Percentiles rank a stretch among this genome's conserved stretches.
phyloP scores from a whole-genome alignment of 2,113 vertebrate genomes.

The Sprattus sprattus region DNA sequence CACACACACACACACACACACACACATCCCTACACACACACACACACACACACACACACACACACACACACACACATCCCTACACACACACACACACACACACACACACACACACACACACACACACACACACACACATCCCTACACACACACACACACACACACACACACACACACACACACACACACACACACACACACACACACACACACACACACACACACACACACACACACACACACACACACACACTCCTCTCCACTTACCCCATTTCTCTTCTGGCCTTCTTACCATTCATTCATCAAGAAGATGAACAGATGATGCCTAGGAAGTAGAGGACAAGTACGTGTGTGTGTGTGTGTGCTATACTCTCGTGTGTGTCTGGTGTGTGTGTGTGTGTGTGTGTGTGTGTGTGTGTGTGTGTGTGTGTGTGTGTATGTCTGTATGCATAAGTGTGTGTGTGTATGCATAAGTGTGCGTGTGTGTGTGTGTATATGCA shows the following conservation, averaged over 20 bases:
- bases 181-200: background rate
- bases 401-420: background rate
- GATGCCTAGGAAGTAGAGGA: background rate
- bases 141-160: constrained; percentile 53
- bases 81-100: constrained; percentile 52
- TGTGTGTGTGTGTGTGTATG: background rate
- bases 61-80: background rate
- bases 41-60: background rate
- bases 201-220: no score
- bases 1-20: background rate
- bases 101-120: background rate
- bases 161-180: background rate
- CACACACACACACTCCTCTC: background rate
- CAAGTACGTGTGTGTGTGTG: background rate
- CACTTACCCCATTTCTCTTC: background rate
- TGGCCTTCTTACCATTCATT: background rate
- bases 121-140: background rate
- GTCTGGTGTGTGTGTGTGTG: background rate
- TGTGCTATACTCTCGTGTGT: background rate
- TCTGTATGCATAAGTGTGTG: background rate
- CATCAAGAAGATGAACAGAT: constrained; percentile 6
- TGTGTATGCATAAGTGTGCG: no score
- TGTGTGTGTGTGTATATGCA: background rate
- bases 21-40: background rate
- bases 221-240: no score